Base-by-base conservation (phyloP, 2,888 invertebrate species). In the Folsomia manolachei region DNA sequence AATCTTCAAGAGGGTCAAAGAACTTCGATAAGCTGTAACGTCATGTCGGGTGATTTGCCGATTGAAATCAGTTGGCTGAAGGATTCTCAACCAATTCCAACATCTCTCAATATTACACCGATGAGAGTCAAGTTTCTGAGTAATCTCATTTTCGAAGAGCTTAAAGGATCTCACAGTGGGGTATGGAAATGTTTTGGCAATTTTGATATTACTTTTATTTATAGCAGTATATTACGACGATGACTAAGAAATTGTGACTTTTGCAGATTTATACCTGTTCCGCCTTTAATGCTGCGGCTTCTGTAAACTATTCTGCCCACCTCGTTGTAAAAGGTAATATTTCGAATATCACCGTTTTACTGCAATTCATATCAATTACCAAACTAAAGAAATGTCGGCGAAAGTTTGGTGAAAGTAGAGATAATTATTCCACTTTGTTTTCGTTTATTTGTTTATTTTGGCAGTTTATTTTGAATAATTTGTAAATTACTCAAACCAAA, bases 261-360 rank as follows among this genome's bases (percentile, higher is more conserved):
- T 39, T 39, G 4, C 14, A 39, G 1, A 83, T 83, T 77, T 84
- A 84, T 77, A 84, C 84, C 0, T 84, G 84, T 72, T 81, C 81
- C 23, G 84, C 84, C 25, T 81, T 81, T 66, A 85, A 81, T 71
- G 73, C 73, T 1, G 81, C 81, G 4, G 72, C 76, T 1, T 72
- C 75, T 18, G 75, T 77, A 9, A 80, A 75, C 62, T 76, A 75
- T 74, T 83, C 84, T 1, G 83, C 84, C 7, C 75, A 78, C 2
- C 80, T 85, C 9, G 81, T 81, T 62, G 84, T 85, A 2, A 82
- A 83, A 79, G 84, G 84, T 85, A 71, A 39, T n/a, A n/a, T n/a
- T n/a, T n/a, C n/a, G n/a, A n/a, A n/a, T n/a, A n/a, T n/a, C n/a
- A n/a, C n/a, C n/a, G n/a, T n/a, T n/a, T n/a, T n/a, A n/a, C n/a